Evolutionary conservation across 2,113 vertebrate species (phyloP).

Genomic region (Argyrosomus japonicus): DNA sequence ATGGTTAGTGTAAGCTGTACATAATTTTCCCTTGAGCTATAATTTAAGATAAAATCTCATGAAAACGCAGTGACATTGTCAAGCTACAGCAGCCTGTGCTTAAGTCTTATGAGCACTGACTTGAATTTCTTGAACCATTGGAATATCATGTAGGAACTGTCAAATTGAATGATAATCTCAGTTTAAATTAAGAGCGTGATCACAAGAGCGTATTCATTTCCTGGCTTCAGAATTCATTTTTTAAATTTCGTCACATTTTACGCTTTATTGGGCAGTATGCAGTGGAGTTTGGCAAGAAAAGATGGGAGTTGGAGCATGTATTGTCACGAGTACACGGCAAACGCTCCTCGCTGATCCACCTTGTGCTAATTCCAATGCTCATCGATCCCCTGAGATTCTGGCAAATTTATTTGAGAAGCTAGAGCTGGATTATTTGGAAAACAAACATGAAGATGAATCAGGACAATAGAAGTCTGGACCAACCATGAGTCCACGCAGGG

Average conservation of each 20-base stretch:
- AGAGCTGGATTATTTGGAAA: constrained; percentile 49
- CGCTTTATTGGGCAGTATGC: constrained; percentile 34
- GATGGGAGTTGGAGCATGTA: constrained; percentile 51
- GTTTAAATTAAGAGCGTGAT: constrained; percentile 50
- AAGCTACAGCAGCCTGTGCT: constrained; percentile 23
- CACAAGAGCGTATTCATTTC: constrained; percentile 24
- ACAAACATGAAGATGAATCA: constrained; percentile 10
- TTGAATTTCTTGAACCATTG: constrained; percentile 35
- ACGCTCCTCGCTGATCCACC: constrained; percentile 40
- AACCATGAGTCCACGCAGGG: constrained; percentile 7
- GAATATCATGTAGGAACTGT: constrained; percentile 36
- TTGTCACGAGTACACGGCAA: constrained; percentile 56
- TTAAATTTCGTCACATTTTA: constrained; percentile 29
- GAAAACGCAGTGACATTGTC: constrained; percentile 22
- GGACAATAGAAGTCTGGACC: constrained; percentile 40
- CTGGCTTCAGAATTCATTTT: constrained; percentile 9
- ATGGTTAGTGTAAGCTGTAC: constrained; percentile 27
- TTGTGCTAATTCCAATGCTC: constrained; percentile 49
- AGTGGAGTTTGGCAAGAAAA: constrained; percentile 37
- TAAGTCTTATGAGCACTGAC: constrained; percentile 6
- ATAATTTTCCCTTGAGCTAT: constrained; percentile 19
- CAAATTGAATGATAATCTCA: constrained; percentile 54
- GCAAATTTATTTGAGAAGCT: constrained; percentile 55
- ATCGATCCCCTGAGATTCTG: constrained; percentile 55
- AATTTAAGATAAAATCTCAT: constrained; percentile 42